Conservation (phyloP, 1,140 invertebrate species). For the Belonocnema kinseyi region DNA sequence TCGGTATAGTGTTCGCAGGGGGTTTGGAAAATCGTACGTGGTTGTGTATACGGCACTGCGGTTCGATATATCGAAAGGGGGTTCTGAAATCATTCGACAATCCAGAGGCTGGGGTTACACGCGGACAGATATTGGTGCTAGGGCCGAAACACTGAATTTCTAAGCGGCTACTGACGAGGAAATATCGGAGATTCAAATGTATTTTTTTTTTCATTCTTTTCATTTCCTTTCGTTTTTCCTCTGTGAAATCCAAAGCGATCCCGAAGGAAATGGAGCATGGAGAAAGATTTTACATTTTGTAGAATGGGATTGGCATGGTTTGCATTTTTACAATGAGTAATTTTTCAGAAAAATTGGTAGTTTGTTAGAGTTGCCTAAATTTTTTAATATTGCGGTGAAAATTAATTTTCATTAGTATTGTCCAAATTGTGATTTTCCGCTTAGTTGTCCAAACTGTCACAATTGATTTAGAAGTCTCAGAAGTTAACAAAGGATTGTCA, state of each 20-base stretch:
- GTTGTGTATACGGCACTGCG: constrained; percentile 13
- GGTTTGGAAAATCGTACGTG: constrained; percentile 18
- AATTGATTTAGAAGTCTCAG: too few relatives aligned
- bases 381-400: too few relatives aligned
- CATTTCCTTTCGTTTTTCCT: constrained; percentile 6
- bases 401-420: too few relatives aligned
- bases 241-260: background rate
- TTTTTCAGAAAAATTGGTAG: too few relatives aligned
- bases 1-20: constrained; percentile 20
- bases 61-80: constrained; percentile 17
- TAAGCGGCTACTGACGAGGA: constrained; percentile 9
- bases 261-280: constrained; percentile 8
- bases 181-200: constrained; percentile 25
- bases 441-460: too few relatives aligned
- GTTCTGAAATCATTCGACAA: constrained; percentile 27
- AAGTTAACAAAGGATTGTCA: too few relatives aligned
- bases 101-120: constrained; percentile 14
- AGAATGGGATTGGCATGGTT: too few relatives aligned
- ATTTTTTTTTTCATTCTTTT: background rate
- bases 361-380: too few relatives aligned
- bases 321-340: too few relatives aligned
- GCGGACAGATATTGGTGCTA: constrained; percentile 9
- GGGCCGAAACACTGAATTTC: constrained; percentile 16
- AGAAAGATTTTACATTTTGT: background rate
- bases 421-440: too few relatives aligned